Percentiles rank a stretch among this genome's conserved stretches.
phyloP scores from a whole-genome alignment of 1,140 invertebrate genomes.

The Pogonus chalceus region DNA sequence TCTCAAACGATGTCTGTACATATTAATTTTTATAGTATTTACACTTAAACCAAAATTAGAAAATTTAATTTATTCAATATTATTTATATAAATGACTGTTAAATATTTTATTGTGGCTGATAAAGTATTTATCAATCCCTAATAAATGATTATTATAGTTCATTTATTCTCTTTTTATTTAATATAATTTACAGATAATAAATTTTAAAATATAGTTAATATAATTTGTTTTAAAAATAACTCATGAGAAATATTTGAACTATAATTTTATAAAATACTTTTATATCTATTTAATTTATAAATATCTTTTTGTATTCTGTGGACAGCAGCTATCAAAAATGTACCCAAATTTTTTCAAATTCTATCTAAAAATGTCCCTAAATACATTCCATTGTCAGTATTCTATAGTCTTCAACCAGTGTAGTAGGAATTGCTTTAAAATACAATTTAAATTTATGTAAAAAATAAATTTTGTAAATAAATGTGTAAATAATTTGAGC shows the following conservation, averaged over 20 bases:
- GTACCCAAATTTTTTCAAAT: not conserved
- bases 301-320: too few species aligned
- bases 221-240: too few species aligned
- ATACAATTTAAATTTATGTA: not conserved
- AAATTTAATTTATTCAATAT: conserved; percentile 1
- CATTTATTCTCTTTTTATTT: too few species aligned
- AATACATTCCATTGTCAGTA: conserved; percentile 3
- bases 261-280: too few species aligned
- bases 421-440: not conserved
- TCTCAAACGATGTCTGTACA: too few species aligned
- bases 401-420: not conserved
- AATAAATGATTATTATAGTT: not conserved
- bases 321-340: too few species aligned
- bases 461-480: conserved; percentile 4
- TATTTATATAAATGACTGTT: not conserved
- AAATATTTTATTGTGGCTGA: not conserved
- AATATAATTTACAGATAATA: too few species aligned
- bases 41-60: too few species aligned
- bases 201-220: too few species aligned
- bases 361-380: not conserved
- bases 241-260: too few species aligned
- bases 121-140: not conserved
- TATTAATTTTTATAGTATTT: not conserved
- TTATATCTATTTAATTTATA: too few species aligned
- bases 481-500: not conserved